These are phyloP conservation scores for Drosophila neutralis DNA, from an alignment of 2,888 invertebrate species.

Conservation along the genomic window DNA sequence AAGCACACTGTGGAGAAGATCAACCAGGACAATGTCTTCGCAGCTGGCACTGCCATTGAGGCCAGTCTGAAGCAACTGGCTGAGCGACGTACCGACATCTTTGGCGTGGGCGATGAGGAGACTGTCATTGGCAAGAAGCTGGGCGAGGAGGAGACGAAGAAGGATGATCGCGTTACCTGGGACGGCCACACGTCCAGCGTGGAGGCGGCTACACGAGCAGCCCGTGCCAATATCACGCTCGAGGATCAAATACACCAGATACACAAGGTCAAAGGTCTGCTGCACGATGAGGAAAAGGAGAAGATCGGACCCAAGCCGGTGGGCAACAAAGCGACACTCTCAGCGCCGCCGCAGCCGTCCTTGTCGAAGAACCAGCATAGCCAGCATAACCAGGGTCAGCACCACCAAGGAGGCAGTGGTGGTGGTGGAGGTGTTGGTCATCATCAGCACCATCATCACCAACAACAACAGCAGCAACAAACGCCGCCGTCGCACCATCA, in stretches of 20 bases:
- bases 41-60: conserved; percentile 94
- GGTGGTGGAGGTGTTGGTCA: conserved; percentile 33
- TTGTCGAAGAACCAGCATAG: conserved; percentile 56
- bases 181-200: conserved; percentile 99
- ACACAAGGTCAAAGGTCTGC: conserved; percentile 95
- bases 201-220: conserved; percentile 97
- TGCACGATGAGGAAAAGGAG: conserved; percentile 98
- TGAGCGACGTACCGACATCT: conserved; percentile 99
- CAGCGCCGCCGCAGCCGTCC: conserved; percentile 83
- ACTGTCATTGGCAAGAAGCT: conserved; percentile 99
- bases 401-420: conserved; percentile 56
- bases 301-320: conserved; percentile 97
- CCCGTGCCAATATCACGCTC: conserved; percentile 96
- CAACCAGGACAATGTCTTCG: conserved; percentile 90
- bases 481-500: conserved; percentile 48
- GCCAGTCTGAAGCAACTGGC: conserved; percentile 97
- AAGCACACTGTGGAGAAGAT: conserved; percentile 96
- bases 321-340: conserved; percentile 79
- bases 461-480: conserved; percentile 29
- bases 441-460: conserved; percentile 72
- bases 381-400: conserved; percentile 52
- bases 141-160: conserved; percentile 93
- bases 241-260: conserved; percentile 99
- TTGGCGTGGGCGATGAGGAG: conserved; percentile 99
- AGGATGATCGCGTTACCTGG: conserved; percentile 98